These are phyloP conservation scores for Cremastinae sp. DNA, from an alignment of 2,888 invertebrate species.

Conservation along the genomic window DNA sequence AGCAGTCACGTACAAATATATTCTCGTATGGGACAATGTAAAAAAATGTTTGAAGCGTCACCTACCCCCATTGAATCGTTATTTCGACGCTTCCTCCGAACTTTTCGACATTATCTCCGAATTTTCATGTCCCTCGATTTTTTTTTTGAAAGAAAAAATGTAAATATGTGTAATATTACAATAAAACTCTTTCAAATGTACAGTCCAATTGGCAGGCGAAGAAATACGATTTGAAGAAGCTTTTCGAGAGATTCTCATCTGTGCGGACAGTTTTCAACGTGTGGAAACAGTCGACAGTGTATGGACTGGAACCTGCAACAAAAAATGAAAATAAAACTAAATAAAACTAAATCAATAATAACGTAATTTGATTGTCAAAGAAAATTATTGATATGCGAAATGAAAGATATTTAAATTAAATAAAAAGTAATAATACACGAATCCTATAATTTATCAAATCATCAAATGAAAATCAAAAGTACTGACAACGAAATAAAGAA, in stretches of 20 bases:
- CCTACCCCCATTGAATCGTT: constrained; percentile 24
- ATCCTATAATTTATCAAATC: too few relatives aligned
- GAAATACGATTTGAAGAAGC: not conserved
- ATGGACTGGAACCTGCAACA: constrained; percentile 90
- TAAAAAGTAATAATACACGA: too few relatives aligned
- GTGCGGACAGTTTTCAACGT: constrained; percentile 90
- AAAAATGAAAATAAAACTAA: constrained; percentile 48
- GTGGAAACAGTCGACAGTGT: constrained; percentile 94
- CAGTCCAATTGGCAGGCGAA: not conserved
- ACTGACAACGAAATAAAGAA: too few relatives aligned
- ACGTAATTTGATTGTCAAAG: not conserved
- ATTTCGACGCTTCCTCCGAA: not conserved
- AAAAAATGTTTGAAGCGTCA: constrained; percentile 7
- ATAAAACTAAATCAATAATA: not conserved
- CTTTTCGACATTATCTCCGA: constrained; percentile 42
- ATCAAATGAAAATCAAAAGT: too few relatives aligned
- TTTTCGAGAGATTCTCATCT: constrained; percentile 73
- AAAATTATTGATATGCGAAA: too few relatives aligned
- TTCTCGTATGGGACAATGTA: not conserved
- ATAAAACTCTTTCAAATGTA: constrained; percentile 5
- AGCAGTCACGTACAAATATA: constrained; percentile 26
- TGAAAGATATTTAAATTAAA: too few relatives aligned
- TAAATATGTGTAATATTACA: constrained; percentile 8
- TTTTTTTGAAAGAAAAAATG: not conserved
- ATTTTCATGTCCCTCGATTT: constrained; percentile 8